Conservation (phyloP, 2,113 vertebrate genomes). For the Centropus bengalensis region DNA sequence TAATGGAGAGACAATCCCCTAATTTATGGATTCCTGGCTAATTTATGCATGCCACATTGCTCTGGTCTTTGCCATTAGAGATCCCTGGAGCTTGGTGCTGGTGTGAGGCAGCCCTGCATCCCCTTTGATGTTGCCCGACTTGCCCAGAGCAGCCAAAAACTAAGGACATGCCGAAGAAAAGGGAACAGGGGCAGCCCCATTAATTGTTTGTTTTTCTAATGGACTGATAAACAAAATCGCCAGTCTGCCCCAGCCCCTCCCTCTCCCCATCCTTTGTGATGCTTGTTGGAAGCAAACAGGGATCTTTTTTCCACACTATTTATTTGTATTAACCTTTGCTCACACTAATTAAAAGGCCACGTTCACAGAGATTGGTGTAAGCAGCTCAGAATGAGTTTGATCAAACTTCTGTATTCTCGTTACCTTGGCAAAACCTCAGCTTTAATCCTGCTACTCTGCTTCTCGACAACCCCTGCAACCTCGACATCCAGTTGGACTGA, state of each 20-base stretch:
- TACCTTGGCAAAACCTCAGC: slow-evolving; percentile 33
- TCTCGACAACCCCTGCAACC: background rate
- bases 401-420: background rate
- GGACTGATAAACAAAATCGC: slow-evolving; percentile 36
- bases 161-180: background rate
- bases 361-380: slow-evolving; percentile 30
- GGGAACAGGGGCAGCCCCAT: background rate
- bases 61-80: slow-evolving; percentile 65
- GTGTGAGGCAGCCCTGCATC: slow-evolving; percentile 45
- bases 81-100: slow-evolving; percentile 56
- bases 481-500: background rate
- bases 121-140: slow-evolving; percentile 58
- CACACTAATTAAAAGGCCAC: slow-evolving; percentile 23
- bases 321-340: slow-evolving; percentile 49
- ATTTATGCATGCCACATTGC: slow-evolving; percentile 72
- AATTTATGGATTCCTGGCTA: slow-evolving; percentile 72
- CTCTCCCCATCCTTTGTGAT: slow-evolving; percentile 11
- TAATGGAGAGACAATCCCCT: slow-evolving; percentile 61
- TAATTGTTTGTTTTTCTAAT: background rate
- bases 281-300: background rate
- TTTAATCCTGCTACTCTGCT: slow-evolving; percentile 30
- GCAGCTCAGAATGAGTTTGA: slow-evolving; percentile 18
- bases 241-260: background rate
- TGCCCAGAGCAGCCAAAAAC: background rate
- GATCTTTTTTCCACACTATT: slow-evolving; percentile 5